A percentile compares a stretch with the other conserved stretches of the same genome.
phyloP scores from a whole-genome alignment of 2,797 vertebrate species.

The Argyrosomus regius region DNA sequence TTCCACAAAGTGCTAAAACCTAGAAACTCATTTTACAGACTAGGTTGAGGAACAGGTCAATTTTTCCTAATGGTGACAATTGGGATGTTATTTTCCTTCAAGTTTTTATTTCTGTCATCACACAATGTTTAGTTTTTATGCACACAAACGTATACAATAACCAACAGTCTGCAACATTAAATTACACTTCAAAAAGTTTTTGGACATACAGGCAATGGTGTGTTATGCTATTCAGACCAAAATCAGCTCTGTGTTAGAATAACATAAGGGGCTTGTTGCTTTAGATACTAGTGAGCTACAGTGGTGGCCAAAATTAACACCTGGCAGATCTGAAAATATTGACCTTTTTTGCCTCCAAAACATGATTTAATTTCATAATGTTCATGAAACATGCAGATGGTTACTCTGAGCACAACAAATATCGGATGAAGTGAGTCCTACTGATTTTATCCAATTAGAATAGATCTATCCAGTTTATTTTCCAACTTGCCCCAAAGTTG shows the following conservation, averaged over 20 bases:
- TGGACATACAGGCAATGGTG: too few relatives aligned
- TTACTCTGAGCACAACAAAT: too few relatives aligned
- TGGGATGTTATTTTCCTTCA: slow-evolving; percentile 5
- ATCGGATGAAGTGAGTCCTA: too few relatives aligned
- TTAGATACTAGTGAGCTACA: not conserved
- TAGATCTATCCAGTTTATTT: too few relatives aligned
- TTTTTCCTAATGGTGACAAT: not conserved
- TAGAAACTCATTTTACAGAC: slow-evolving; percentile 14
- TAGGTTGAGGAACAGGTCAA: not conserved
- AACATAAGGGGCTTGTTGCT: not conserved
- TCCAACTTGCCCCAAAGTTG: too few relatives aligned
- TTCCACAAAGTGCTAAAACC: slow-evolving; percentile 15
- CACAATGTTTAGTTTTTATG: slow-evolving; percentile 28
- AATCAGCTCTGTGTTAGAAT: too few relatives aligned
- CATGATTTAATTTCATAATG: too few relatives aligned
- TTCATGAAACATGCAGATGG: too few relatives aligned
- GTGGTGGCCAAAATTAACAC: too few relatives aligned
- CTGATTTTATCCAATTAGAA: too few relatives aligned
- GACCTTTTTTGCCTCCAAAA: too few relatives aligned
- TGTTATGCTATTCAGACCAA: not conserved
- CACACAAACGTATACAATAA: slow-evolving; percentile 49
- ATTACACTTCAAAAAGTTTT: slow-evolving; percentile 27
- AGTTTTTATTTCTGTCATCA: slow-evolving; percentile 1
- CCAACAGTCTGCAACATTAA: slow-evolving; percentile 42
- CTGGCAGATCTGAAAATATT: too few relatives aligned